Evolutionary conservation across 2,797 vertebrate genomes (phyloP).

Genomic region (Phyllotis vaccarum): DNA sequence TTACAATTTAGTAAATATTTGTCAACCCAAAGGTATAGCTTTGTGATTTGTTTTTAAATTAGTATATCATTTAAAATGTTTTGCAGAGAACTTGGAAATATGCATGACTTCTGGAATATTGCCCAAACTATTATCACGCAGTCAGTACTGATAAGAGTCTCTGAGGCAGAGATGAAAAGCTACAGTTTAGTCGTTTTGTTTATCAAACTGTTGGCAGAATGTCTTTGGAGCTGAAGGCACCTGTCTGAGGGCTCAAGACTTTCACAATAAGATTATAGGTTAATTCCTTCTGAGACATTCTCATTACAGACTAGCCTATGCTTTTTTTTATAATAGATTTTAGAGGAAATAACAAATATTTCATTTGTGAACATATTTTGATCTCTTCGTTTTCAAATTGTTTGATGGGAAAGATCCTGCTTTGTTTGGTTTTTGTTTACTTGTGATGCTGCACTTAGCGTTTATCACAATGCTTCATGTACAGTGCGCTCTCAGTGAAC

Average conservation of each 20-base stretch:
- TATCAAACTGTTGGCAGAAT: background rate
- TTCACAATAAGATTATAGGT: background rate
- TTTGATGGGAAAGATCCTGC: background rate
- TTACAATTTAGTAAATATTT: slow-evolving; percentile 5
- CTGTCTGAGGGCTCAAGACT: background rate
- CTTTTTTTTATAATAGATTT: slow-evolving; percentile 24
- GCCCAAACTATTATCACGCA: background rate
- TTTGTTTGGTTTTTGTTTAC: background rate
- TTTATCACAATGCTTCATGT: background rate
- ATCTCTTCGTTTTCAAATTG: background rate
- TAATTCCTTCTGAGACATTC: slow-evolving; percentile 39
- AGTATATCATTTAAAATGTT: background rate
- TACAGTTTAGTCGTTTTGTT: background rate
- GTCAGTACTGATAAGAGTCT: background rate
- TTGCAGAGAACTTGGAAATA: background rate
- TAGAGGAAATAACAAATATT: background rate
- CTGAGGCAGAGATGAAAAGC: background rate
- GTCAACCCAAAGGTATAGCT: background rate
- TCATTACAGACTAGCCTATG: slow-evolving; percentile 10
- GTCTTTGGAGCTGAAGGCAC: slow-evolving; percentile 5
- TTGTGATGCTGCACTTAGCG: background rate
- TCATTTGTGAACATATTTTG: background rate
- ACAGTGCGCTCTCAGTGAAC: background rate
- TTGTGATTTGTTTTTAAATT: slow-evolving; percentile 7
- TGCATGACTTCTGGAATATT: background rate